Base-by-base conservation (phyloP, 1,140 invertebrate genomes). In the Tetramorium simillimum region DNA sequence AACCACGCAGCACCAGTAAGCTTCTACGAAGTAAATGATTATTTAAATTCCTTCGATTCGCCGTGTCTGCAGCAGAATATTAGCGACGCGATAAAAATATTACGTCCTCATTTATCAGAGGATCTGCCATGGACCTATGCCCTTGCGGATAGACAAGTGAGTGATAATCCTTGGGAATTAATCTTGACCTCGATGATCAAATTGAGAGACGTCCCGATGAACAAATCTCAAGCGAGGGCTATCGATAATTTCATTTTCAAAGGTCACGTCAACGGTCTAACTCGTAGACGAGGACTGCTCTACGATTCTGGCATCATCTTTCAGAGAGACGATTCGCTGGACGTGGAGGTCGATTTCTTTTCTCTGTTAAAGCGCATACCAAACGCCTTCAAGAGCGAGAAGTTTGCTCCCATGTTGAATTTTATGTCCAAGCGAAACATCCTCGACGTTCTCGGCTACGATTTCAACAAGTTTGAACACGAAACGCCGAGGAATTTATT, bases 391-490 rank as follows among this genome's bases (percentile, higher is more conserved):
- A 73, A 33, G 14, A 75, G 85, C 24, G 85, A 88, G 24, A 56
- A 69, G 3, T 88, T 81, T n/a, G 33, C 46, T 5, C 85, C 85
- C 5, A 21, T 88, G 43, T 2, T 88, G 12, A 72, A 77, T 14
- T 88, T 88, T 24, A 12, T 87, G 14, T 65, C 85, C 14, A 81
- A 88, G 60, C 37, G 37, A 2, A 87, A 87, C 33, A 21, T 88
- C 4, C 53, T 81, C 56, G 28, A 82, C 2, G 16, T 80, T 14
- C 76, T 88, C 28, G 65, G 76, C 12, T 65, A 33, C 14, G 43
- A 49, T 10, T 87, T 88, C 60, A 88, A 88, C 24, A 87, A 87
- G 6, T 88, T 88, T 24, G 85, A 76, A 12, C 21, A 88, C 51
- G 67, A 86, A 10, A 65, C 56, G 16, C 46, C 87, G 6, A 65